These are phyloP conservation scores for Acromyrmex charruanus DNA, from an alignment of 1,140 invertebrate genomes.

Conservation along the genomic window DNA sequence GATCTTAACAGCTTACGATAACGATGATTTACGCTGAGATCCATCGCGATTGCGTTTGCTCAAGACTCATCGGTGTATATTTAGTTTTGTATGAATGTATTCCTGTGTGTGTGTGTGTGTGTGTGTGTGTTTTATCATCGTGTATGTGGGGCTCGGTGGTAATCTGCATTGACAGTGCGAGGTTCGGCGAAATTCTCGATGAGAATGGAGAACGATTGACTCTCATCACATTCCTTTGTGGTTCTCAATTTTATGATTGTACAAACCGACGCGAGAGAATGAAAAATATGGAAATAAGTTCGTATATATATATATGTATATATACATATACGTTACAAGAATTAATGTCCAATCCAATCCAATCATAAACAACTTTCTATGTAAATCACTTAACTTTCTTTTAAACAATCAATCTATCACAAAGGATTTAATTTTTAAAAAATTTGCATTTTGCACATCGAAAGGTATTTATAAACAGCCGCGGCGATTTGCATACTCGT, in stretches of 20 bases:
- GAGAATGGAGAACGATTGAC: constrained; percentile 13
- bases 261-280: background rate
- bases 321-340: too few relatives aligned
- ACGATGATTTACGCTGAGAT: background rate
- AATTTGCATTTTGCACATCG: background rate
- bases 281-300: background rate
- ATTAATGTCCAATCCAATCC: background rate
- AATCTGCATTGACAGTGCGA: constrained; percentile 63
- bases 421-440: background rate
- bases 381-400: background rate
- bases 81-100: constrained; percentile 17
- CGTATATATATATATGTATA: background rate
- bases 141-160: constrained; percentile 54
- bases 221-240: constrained; percentile 5
- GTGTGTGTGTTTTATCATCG: too few relatives aligned
- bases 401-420: background rate
- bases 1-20: background rate
- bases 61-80: background rate
- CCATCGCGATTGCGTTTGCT: background rate
- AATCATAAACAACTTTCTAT: background rate
- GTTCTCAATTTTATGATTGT: background rate
- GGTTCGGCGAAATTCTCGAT: constrained; percentile 52
- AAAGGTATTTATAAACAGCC: background rate
- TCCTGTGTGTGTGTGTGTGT: too few relatives aligned
- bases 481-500: background rate